Conservation (phyloP, 30 jellyfish, hydroid and myxozoan species). For the Chironex yamaguchii region DNA sequence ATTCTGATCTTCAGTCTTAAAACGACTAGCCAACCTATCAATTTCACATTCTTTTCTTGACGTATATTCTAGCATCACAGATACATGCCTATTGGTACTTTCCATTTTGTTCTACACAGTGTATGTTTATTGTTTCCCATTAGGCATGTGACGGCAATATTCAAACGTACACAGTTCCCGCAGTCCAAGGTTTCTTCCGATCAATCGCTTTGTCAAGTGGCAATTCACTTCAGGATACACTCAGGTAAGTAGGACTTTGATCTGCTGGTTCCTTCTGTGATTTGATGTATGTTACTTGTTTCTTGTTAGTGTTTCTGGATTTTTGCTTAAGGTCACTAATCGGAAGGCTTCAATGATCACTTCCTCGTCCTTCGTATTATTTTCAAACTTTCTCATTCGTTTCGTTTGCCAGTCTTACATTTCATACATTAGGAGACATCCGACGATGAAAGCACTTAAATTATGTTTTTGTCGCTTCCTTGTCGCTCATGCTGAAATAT, state of each 20-base stretch:
- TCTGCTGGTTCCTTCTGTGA: no score
- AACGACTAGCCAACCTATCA: background rate
- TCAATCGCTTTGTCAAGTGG: slow-evolving; percentile 86
- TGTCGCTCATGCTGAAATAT: no score
- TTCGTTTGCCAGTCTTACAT: background rate
- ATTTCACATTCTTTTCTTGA: background rate
- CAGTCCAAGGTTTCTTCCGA: slow-evolving; percentile 96
- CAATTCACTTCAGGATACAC: slow-evolving; percentile 92
- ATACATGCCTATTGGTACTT: background rate
- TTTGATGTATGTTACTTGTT: no score
- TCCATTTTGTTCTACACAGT: background rate
- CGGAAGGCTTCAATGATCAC: background rate
- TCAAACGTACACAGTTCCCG: slow-evolving; percentile 95
- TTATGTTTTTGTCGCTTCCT: no score
- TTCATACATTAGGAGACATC: background rate
- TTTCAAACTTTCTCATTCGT: background rate
- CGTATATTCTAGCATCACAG: background rate
- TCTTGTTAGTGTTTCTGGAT: background rate
- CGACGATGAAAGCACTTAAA: no score
- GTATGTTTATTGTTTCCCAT: no score
- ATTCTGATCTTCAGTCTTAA: background rate
- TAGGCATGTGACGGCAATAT: slow-evolving; percentile 71
- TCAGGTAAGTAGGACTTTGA: slow-evolving; percentile 88
- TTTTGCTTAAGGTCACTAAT: no score
- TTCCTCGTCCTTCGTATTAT: background rate